Base-by-base conservation (phyloP, 2,113 vertebrate species). In the Mugil cephalus region DNA sequence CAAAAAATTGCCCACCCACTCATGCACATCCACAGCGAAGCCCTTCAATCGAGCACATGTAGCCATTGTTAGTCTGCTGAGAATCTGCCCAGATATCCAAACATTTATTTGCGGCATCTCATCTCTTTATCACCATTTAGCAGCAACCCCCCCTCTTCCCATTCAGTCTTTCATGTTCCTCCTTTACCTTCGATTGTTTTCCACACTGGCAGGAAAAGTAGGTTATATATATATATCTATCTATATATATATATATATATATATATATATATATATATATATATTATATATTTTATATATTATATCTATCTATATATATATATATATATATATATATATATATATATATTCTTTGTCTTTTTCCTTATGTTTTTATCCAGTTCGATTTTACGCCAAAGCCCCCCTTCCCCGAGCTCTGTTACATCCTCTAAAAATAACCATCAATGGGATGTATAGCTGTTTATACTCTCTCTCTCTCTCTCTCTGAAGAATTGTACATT, bases 361-460 rank as follows among this genome's bases (percentile, higher is more conserved):
- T 6, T 9, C 6, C 17, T 62, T 80, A 71, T 69, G 65, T 66
- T 78, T 77, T 65, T 77, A 70, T 50, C 69, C 34, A 38, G 45
- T 46, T 59, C 60, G 42, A 65, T 80, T 77, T 63, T 77, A 75
- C 21, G 46, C 52, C 24, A n/a, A n/a, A n/a, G n/a, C 48, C 9
- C 46, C 7, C 53, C 62, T 71, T 38, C 48, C 21, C 48, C 46
- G 5, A 30, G 64, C 54, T 61, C 7, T 30, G 61, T 62, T 63
- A 47, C 43, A 17, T 47, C 42, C 21, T 7, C 55, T n/a, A 38
- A 34, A 71, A 55, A 53, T 40, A 38, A 47, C 56, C 45, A 64
- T 67, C 69, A 47, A 24, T 43, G 55, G 52, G 12, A 68, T 38
- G 7, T n/a, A 14, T 4, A 6, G 63, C 70, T 63, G 51, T 17